A percentile compares a stretch with the other conserved stretches of the same genome.
Evolutionary conservation across 2,113 vertebrate species (phyloP).

Genomic region (Columbina picui): DNA sequence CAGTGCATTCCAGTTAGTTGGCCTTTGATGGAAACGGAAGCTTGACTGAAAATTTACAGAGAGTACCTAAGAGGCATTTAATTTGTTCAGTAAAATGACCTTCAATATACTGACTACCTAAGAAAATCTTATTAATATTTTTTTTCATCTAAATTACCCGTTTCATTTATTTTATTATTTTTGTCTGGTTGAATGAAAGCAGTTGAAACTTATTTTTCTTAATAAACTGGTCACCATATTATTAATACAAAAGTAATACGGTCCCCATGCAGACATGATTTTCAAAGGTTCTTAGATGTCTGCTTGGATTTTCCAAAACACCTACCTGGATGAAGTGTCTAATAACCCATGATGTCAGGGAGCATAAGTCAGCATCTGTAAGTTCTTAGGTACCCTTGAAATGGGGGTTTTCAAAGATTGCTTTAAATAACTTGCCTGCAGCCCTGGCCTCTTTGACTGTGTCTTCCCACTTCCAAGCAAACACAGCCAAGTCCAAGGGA

Average conservation of each 20-base stretch:
- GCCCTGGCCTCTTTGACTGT: not conserved
- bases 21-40: not conserved
- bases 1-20: not conserved
- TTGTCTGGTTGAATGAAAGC: not conserved
- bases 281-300: not conserved
- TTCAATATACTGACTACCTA: not conserved
- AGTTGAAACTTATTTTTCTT: not conserved
- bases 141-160: not conserved
- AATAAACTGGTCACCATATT: not conserved
- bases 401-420: not conserved
- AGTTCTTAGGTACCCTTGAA: conserved; percentile 4
- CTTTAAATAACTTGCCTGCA: not conserved
- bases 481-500: not conserved
- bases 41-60: not conserved
- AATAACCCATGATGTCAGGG: not conserved
- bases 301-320: conserved; percentile 19
- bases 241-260: not conserved
- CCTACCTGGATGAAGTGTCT: not conserved
- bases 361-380: conserved; percentile 16
- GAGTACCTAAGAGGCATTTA: not conserved
- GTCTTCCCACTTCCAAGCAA: not conserved
- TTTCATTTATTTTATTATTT: not conserved
- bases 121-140: not conserved
- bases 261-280: not conserved
- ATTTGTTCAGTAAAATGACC: not conserved